These are phyloP conservation scores for Phylloscopus whistleri DNA, from an alignment of 2,113 vertebrate genomes.

Conservation along the genomic window DNA sequence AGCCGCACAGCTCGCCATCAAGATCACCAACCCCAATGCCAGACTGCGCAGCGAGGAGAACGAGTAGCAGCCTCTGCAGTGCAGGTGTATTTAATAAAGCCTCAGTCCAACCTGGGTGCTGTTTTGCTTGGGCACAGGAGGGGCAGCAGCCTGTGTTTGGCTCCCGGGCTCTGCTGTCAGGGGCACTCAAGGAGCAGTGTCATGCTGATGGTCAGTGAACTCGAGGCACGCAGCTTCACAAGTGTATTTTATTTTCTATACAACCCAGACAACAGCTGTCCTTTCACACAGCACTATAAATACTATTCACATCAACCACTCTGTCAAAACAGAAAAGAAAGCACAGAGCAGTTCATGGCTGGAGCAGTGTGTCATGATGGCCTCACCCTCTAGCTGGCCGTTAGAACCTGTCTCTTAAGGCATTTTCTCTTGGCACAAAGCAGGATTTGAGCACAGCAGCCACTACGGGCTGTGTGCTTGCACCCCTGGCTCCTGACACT, in stretches of 20 bases:
- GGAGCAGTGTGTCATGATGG: fast-evolving
- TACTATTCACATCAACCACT: slow-evolving; percentile 8
- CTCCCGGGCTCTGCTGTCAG: not conserved
- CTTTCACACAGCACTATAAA: slow-evolving; percentile 7
- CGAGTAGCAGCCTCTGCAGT: slow-evolving; percentile 71
- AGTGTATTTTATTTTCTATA: not conserved
- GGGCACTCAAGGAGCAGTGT: not conserved
- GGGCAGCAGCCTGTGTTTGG: not conserved
- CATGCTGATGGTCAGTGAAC: not conserved
- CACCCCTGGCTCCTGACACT: not conserved
- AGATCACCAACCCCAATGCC: slow-evolving; percentile 97
- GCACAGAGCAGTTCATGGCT: not conserved
- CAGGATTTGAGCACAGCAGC: not conserved
- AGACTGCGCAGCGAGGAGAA: slow-evolving; percentile 98
- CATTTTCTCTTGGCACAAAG: not conserved
- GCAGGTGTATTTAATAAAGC: slow-evolving; percentile 76
- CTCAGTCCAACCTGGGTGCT: not conserved
- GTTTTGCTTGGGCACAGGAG: not conserved
- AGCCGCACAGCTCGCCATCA: slow-evolving; percentile 96
- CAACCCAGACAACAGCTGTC: not conserved
- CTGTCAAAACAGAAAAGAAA: not conserved
- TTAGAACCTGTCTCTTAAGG: not conserved
- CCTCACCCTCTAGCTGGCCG: not conserved
- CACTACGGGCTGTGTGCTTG: fast-evolving
- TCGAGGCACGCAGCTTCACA: fast-evolving